phyloP scores from a whole-genome alignment of 2,888 invertebrate genomes.

The Cremastobaeus sp. region DNA sequence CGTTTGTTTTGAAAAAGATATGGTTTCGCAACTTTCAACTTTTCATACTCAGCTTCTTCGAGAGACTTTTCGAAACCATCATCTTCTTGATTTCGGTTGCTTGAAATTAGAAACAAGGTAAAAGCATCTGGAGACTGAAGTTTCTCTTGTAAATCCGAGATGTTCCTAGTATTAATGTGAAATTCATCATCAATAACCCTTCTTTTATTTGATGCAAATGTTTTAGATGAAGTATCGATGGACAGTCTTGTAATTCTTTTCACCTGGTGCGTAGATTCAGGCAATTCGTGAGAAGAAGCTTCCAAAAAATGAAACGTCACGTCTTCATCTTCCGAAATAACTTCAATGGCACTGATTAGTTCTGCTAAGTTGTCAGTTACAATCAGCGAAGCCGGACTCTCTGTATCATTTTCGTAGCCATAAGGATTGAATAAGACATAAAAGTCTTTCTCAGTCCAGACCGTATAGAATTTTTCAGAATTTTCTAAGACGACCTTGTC shows the following conservation, averaged over 20 bases:
- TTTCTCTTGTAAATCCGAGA: slow-evolving; percentile 52
- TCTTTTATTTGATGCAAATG: slow-evolving; percentile 26
- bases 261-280: too few relatives aligned
- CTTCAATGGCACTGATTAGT: slow-evolving; percentile 60
- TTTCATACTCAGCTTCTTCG: slow-evolving; percentile 66
- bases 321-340: slow-evolving; percentile 9
- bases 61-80: slow-evolving; percentile 48
- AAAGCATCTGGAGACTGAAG: slow-evolving; percentile 69
- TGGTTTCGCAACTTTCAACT: slow-evolving; percentile 71
- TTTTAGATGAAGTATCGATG: slow-evolving; percentile 17
- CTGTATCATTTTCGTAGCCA: slow-evolving; percentile 67
- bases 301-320: slow-evolving; percentile 7
- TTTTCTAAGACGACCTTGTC: slow-evolving; percentile 71
- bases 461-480: slow-evolving; percentile 67
- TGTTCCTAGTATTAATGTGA: too few relatives aligned
- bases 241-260: not conserved
- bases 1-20: slow-evolving; percentile 70
- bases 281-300: not conserved
- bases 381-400: slow-evolving; percentile 66
- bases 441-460: slow-evolving; percentile 68
- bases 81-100: slow-evolving; percentile 63
- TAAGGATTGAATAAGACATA: slow-evolving; percentile 74
- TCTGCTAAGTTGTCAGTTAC: slow-evolving; percentile 69
- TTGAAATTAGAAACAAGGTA: slow-evolving; percentile 72
- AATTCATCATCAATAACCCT: slow-evolving; percentile 18